Base-by-base conservation (phyloP, 2,113 vertebrate species). In the Fregata magnificens region DNA sequence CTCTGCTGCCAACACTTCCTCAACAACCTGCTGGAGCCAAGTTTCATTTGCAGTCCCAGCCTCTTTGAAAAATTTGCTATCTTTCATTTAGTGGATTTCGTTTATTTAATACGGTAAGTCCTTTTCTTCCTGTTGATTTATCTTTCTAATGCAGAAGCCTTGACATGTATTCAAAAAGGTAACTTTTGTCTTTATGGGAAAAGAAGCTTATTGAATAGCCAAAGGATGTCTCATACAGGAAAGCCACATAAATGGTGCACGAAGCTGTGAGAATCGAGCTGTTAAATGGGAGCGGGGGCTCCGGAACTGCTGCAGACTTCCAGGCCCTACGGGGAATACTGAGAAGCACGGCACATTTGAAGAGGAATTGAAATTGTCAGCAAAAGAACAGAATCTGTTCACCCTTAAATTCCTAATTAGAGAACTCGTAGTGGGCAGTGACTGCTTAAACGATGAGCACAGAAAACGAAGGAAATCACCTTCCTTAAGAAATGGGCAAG, bases 301-400 rank as follows among this genome's bases (percentile, higher is more conserved):
- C 97, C 92, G 87, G 96, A 97, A 97, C 95, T 77, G 78, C 55
- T 2, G 4, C 71, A 97, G 95, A 95, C 94, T 96, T 93, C 73
- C 89, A 91, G 61, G 11, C 76, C 93, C 90, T 90, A 92, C 4
- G 0, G 82, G 79, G 86, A 96, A 96, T 96, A 96, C 90, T 95
- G 96, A 97, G 95, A 96, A 94, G 92, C 93, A 94, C 32, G 5
- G 83, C 55, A 81, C 28, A 11, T 95, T 96, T 96, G 89, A 97
- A 96, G 88, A 86, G 65, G 91, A 97, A 97, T 73, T 95, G 95
- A 96, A 97, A 96, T 87, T 93, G 96, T 96, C 95, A 95, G 85
- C 1, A 6, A 95, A 96, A 95, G 91, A 95, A 74, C 81, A 95
- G 89, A 97, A 97, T 88, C 91, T 95, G 86, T 71, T 96, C 95